phyloP scores from a whole-genome alignment of 2,113 vertebrate species.

The Eidolon helvum region DNA sequence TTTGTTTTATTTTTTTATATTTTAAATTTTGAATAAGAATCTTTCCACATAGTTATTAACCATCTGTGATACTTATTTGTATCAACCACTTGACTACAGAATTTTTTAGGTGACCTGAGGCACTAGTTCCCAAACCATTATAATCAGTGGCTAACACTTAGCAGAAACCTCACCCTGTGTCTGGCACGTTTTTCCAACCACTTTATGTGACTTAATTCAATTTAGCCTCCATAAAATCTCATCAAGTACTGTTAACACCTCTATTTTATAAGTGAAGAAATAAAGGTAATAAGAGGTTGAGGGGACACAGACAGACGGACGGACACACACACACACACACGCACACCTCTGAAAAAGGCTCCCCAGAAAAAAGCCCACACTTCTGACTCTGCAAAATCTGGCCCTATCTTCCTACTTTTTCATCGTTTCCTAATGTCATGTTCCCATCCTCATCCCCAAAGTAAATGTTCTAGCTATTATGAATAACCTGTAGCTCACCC shows the following conservation, averaged over 20 bases:
- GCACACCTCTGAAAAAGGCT: not conserved
- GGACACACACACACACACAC: not conserved
- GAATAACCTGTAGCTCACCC: not conserved
- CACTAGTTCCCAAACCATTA: not conserved
- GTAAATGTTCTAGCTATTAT: not conserved
- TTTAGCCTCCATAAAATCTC: not conserved
- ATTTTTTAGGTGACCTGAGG: not conserved
- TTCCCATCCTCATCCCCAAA: not conserved
- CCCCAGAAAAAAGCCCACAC: not conserved
- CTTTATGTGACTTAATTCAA: not conserved
- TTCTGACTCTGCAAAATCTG: not conserved
- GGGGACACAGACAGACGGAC: not conserved
- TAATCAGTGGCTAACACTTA: not conserved
- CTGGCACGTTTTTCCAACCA: not conserved
- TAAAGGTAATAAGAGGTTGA: not conserved
- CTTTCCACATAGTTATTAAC: not conserved
- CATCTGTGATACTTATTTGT: not conserved
- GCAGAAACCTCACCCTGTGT: not conserved
- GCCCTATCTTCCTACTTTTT: not conserved
- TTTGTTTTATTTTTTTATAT: not conserved
- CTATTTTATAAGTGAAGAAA: not conserved
- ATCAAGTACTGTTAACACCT: not conserved
- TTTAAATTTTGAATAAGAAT: not conserved
- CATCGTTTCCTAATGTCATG: not conserved
- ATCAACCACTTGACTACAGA: not conserved